These are phyloP conservation scores for Gambusia yucatana DNA, from an alignment of 2,797 vertebrate species.

Conservation along the genomic window DNA sequence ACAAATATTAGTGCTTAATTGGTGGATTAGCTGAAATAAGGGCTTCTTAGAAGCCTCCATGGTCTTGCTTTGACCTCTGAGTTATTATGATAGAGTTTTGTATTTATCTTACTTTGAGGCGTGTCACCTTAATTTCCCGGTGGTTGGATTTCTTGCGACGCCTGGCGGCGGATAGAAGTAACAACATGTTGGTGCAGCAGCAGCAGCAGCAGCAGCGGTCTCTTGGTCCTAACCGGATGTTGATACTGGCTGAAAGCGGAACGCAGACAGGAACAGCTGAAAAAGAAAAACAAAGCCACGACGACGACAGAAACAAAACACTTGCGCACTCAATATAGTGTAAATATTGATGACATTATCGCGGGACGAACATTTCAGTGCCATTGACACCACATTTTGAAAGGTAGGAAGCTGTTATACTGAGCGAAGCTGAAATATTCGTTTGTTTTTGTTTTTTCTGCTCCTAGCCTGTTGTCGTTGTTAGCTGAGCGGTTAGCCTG, in stretches of 20 bases:
- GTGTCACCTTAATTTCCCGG: not conserved
- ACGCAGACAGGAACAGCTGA: conserved; percentile 78
- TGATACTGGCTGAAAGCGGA: conserved; percentile 54
- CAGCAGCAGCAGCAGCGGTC: not conserved
- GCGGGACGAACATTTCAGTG: not conserved
- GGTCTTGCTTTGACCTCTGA: not conserved
- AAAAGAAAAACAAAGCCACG: conserved; percentile 76
- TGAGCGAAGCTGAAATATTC: not conserved
- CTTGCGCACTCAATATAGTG: conserved; percentile 6
- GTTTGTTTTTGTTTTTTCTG: conserved; percentile 22
- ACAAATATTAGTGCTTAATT: not conserved
- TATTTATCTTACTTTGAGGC: not conserved
- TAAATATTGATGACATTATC: conserved; percentile 36
- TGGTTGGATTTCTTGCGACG: conserved; percentile 44
- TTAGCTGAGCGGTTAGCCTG: conserved; percentile 64
- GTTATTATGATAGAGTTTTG: not conserved
- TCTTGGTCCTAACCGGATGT: conserved; percentile 75
- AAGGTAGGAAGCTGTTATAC: conserved; percentile 38
- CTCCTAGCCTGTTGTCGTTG: conserved; percentile 27
- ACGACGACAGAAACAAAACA: conserved; percentile 43
- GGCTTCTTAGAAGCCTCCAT: not conserved
- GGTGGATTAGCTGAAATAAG: not conserved
- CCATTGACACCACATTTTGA: not conserved
- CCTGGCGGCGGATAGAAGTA: conserved; percentile 26
- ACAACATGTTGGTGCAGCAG: not conserved